Evolutionary conservation across 30 jellyfish, hydroid and myxozoan species (phyloP).

Genomic region (Aurelia sp.): DNA sequence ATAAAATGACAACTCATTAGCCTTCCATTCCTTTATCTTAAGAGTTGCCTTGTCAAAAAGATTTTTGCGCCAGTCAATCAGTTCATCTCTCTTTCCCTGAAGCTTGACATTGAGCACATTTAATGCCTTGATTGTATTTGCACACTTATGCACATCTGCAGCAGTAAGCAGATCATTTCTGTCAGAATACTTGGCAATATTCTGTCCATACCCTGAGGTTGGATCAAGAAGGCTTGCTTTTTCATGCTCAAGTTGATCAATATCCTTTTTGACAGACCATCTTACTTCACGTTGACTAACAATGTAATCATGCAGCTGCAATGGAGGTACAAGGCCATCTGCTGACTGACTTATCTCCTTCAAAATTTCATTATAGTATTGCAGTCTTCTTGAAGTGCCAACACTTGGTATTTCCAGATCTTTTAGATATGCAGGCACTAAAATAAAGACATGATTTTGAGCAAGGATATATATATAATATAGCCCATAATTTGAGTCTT

Average conservation of each 20-base stretch:
- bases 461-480: no score
- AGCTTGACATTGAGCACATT: slow-evolving; percentile 7
- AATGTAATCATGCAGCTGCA: no score
- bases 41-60: slow-evolving; percentile 27
- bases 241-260: slow-evolving; percentile 13
- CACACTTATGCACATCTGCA: slow-evolving; percentile 31
- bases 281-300: no score
- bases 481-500: no score
- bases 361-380: no score
- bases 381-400: no score
- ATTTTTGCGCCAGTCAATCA: slow-evolving; percentile 2
- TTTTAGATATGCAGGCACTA: no score
- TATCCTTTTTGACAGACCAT: slow-evolving; percentile 20
- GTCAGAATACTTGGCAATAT: slow-evolving; percentile 3
- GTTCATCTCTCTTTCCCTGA: not conserved
- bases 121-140: slow-evolving; percentile 3
- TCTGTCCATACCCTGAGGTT: slow-evolving; percentile 22
- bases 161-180: slow-evolving; percentile 3
- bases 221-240: slow-evolving; percentile 25
- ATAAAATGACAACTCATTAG: slow-evolving; percentile 21
- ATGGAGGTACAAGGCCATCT: no score
- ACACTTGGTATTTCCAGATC: no score
- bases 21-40: slow-evolving; percentile 24
- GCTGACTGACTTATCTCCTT: no score
- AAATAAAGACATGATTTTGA: no score